phyloP scores from a whole-genome alignment of 2,888 invertebrate species.

The Oxytorus armatus region DNA sequence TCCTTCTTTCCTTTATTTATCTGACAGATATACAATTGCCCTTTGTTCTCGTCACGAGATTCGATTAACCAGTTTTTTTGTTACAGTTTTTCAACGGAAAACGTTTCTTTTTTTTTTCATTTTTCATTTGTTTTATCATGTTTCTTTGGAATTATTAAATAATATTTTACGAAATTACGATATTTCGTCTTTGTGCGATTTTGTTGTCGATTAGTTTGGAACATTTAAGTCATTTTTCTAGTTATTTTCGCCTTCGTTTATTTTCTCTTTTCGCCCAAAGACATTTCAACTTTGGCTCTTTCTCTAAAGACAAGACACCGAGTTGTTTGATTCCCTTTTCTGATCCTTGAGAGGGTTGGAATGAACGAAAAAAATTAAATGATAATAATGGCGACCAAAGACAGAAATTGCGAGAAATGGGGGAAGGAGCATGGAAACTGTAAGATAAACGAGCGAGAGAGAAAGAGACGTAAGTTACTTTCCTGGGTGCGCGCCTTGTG shows the following conservation, averaged over 20 bases:
- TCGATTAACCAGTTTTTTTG: neutral
- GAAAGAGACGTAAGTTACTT: conserved; percentile 72
- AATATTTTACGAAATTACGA: neutral
- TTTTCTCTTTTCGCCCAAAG: neutral
- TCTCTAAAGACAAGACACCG: neutral
- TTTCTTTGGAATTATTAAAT: neutral
- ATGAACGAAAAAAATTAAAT: neutral
- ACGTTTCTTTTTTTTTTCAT: neutral
- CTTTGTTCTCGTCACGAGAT: neutral
- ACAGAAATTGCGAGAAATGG: conserved; percentile 24
- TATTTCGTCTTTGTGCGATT: neutral
- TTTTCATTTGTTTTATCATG: neutral
- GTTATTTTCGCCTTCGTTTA: neutral
- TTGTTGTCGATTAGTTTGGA: too few relatives aligned
- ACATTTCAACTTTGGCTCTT: neutral
- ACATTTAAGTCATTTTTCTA: neutral
- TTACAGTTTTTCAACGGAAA: neutral
- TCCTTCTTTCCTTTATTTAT: too few relatives aligned
- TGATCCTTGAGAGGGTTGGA: neutral
- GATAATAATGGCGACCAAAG: conserved; percentile 11
- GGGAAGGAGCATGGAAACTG: conserved; percentile 53
- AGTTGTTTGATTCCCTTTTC: neutral
- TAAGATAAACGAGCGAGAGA: too few relatives aligned
- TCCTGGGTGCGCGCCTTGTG: conserved; percentile 58
- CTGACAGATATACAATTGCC: conserved; percentile 3